Evolutionary conservation across 2,797 vertebrate genomes (phyloP).

Genomic region (Coregonus sp.): DNA sequence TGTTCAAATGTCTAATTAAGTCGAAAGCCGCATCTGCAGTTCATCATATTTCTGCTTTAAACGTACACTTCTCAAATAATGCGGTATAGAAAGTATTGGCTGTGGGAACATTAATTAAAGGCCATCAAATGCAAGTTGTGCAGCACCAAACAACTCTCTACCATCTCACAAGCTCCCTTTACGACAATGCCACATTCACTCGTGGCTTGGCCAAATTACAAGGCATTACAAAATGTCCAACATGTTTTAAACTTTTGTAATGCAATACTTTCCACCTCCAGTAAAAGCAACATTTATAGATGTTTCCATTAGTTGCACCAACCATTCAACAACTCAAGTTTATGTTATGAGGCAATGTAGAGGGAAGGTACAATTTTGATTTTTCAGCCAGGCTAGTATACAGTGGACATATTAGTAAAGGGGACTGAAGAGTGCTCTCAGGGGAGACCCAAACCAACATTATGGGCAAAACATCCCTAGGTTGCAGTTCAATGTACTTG

Average conservation of each 20-base stretch:
- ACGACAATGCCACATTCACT: constrained; percentile 17
- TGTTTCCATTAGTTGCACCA: not conserved
- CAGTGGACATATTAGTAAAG: constrained; percentile 17
- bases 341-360: not conserved
- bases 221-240: constrained; percentile 14
- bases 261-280: constrained; percentile 33
- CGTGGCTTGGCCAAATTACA: constrained; percentile 17
- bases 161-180: constrained; percentile 24
- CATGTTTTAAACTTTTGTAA: constrained; percentile 14
- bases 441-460: constrained; percentile 12
- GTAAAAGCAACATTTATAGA: constrained; percentile 14
- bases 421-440: constrained; percentile 6
- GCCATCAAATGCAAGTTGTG: constrained; percentile 30
- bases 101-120: constrained; percentile 17
- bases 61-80: not conserved
- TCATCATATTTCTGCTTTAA: not conserved
- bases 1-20: constrained; percentile 4
- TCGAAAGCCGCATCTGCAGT: not conserved
- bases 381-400: constrained; percentile 13
- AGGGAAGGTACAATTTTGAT: constrained; percentile 11
- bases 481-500: constrained; percentile 8
- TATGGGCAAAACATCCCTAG: constrained; percentile 7
- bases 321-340: not conserved
- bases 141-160: constrained; percentile 44
- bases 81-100: constrained; percentile 8